phyloP scores from a whole-genome alignment of 2,888 invertebrate genomes.

The Xestia c-nigrum region DNA sequence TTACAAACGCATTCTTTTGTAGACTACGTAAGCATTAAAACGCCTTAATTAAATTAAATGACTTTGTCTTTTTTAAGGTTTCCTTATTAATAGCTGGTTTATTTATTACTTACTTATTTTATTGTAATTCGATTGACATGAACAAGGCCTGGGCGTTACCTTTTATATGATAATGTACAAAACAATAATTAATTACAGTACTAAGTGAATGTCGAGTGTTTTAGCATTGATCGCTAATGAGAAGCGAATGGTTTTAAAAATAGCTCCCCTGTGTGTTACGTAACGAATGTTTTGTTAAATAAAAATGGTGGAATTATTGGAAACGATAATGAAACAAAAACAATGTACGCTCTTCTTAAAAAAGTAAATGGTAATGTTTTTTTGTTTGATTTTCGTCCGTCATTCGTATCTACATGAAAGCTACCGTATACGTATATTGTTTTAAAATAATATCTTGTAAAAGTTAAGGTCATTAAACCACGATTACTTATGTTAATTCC shows the following conservation, averaged over 20 bases:
- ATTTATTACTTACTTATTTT: slow-evolving; percentile 36
- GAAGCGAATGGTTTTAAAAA: slow-evolving; percentile 36
- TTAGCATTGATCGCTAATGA: slow-evolving; percentile 38
- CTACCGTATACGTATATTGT: not conserved
- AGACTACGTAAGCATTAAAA: slow-evolving; percentile 12
- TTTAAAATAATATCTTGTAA: not conserved
- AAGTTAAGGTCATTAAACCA: slow-evolving; percentile 17
- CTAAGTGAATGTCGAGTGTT: slow-evolving; percentile 36
- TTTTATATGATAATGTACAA: slow-evolving; percentile 14
- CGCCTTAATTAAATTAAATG: slow-evolving; percentile 35
- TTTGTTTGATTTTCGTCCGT: not conserved
- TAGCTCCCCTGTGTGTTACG: slow-evolving; percentile 7
- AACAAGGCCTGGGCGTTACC: slow-evolving; percentile 33
- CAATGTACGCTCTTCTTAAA: not conserved
- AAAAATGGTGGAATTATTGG: not conserved
- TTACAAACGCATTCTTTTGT: slow-evolving; percentile 10
- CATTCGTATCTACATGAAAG: not conserved
- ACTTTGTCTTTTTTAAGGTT: slow-evolving; percentile 32
- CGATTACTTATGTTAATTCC: slow-evolving; percentile 24
- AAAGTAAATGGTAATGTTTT: not conserved
- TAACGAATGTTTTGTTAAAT: not conserved
- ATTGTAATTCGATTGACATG: slow-evolving; percentile 42
- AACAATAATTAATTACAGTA: slow-evolving; percentile 26
- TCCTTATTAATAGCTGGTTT: slow-evolving; percentile 51
- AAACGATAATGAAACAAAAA: not conserved